Percentiles rank a stretch among this genome's conserved stretches.
Evolutionary conservation across 2,113 vertebrate genomes (phyloP).

Genomic region (Datnioides undecimradiatus): DNA sequence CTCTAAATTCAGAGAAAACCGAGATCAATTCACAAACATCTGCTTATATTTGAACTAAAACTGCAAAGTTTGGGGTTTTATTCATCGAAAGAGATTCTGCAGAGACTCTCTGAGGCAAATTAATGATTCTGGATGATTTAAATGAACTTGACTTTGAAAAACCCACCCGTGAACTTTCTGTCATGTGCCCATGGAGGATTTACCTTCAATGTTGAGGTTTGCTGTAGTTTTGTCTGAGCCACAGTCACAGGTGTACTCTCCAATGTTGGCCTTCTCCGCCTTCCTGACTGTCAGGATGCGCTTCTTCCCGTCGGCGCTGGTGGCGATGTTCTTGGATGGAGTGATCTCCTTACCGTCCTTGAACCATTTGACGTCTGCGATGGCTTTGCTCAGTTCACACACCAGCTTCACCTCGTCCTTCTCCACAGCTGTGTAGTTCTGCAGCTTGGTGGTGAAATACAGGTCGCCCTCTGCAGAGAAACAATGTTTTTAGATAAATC

Average conservation of each 20-base stretch:
- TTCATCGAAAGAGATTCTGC: too few relatives aligned
- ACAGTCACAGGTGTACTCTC: slow-evolving; percentile 95
- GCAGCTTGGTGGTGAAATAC: slow-evolving; percentile 96
- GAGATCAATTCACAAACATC: too few relatives aligned
- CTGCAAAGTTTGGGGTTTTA: too few relatives aligned
- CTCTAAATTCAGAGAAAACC: too few relatives aligned
- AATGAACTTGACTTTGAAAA: too few relatives aligned
- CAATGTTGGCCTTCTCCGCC: slow-evolving; percentile 93
- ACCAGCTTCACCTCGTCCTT: slow-evolving; percentile 94
- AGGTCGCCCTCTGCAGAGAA: slow-evolving; percentile 91
- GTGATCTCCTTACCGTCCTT: slow-evolving; percentile 93
- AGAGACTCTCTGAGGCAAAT: too few relatives aligned
- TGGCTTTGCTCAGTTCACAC: slow-evolving; percentile 94
- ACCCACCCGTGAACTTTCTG: too few relatives aligned
- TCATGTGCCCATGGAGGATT: background rate
- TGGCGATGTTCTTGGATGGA: slow-evolving; percentile 90
- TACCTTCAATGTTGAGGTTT: slow-evolving; percentile 95
- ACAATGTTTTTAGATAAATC: too few relatives aligned
- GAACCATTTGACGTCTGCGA: slow-evolving; percentile 95
- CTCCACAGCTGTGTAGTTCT: slow-evolving; percentile 96
- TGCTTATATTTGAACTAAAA: too few relatives aligned
- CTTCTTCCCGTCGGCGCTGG: slow-evolving; percentile 92
- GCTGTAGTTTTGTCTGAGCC: slow-evolving; percentile 94
- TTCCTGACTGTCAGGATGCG: slow-evolving; percentile 92
- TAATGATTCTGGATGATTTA: too few relatives aligned